phyloP scores from a whole-genome alignment of 2,888 invertebrate genomes.

The Scaptomyza parva region DNA sequence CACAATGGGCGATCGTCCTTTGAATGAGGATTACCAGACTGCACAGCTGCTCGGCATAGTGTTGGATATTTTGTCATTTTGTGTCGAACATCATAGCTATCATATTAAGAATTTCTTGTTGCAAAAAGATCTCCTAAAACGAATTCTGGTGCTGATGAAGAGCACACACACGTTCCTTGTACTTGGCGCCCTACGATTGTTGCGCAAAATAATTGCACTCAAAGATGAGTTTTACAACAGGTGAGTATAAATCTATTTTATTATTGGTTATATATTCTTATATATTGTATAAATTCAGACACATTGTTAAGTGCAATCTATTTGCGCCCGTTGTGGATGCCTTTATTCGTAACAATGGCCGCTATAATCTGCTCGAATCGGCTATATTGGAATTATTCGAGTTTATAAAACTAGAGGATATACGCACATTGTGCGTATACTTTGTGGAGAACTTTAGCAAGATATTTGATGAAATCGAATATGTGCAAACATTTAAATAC shows the following conservation, averaged over 20 bases:
- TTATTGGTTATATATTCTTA: background rate
- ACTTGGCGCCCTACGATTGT: constrained; percentile 97
- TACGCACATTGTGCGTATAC: constrained; percentile 95
- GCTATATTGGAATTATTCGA: constrained; percentile 99
- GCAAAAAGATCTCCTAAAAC: constrained; percentile 97
- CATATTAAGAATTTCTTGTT: constrained; percentile 99
- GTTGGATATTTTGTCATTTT: constrained; percentile 97
- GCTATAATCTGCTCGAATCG: constrained; percentile 99
- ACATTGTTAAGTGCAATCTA: constrained; percentile 96
- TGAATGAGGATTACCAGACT: constrained; percentile 97
- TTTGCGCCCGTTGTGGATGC: constrained; percentile 98
- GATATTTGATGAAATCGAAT: constrained; percentile 96
- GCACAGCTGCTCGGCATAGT: constrained; percentile 98
- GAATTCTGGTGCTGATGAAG: constrained; percentile 98
- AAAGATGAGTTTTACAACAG: constrained; percentile 99
- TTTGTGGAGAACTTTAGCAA: constrained; percentile 98
- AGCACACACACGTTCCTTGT: constrained; percentile 99
- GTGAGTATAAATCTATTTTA: constrained; percentile 60
- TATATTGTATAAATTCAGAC: constrained; percentile 85
- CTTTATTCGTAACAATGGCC: constrained; percentile 97
- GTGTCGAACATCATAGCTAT: constrained; percentile 99
- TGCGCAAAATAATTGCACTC: constrained; percentile 97
- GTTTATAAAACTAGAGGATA: constrained; percentile 97
- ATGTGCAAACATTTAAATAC: constrained; percentile 99
- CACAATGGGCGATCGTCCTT: constrained; percentile 94